Percentiles rank a stretch among this genome's conserved stretches.
Conservation (phyloP, 2,113 vertebrate species). For the Corydoras sp. region DNA sequence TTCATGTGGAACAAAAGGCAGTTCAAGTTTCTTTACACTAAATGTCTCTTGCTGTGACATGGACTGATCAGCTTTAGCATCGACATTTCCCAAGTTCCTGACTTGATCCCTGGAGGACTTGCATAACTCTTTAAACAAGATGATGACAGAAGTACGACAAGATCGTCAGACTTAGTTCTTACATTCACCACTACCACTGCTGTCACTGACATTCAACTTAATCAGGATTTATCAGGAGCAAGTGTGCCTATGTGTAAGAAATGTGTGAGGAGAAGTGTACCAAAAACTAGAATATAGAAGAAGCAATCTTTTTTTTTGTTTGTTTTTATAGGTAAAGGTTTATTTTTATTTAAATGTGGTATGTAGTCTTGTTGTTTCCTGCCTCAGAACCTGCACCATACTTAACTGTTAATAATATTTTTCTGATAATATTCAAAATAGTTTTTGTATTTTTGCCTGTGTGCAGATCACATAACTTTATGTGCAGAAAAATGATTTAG, state of each 20-base stretch:
- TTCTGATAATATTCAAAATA: too few relatives aligned
- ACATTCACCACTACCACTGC: slow-evolving; percentile 9
- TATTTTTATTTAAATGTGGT: too few relatives aligned
- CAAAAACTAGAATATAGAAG: too few relatives aligned
- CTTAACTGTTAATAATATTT: too few relatives aligned
- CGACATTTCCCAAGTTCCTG: slow-evolving; percentile 5
- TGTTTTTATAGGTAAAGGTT: too few relatives aligned
- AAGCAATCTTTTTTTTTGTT: too few relatives aligned
- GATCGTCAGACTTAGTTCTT: slow-evolving; percentile 7
- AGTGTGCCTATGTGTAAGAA: neutral
- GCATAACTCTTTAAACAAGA: slow-evolving; percentile 15
- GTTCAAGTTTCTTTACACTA: neutral
- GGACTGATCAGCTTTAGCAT: slow-evolving; percentile 25
- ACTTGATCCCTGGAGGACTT: slow-evolving; percentile 21
- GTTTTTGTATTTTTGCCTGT: too few relatives aligned
- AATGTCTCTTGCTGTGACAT: slow-evolving; percentile 19
- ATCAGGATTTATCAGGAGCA: slow-evolving; percentile 12
- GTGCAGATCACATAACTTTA: too few relatives aligned
- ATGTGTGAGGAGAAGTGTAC: neutral
- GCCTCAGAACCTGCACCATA: too few relatives aligned
- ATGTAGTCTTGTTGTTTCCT: too few relatives aligned
- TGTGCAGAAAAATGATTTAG: too few relatives aligned
- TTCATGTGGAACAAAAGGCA: neutral
- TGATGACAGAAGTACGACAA: slow-evolving; percentile 24
- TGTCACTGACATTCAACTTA: slow-evolving; percentile 9